A percentile compares a stretch with the other conserved stretches of the same genome.
These are phyloP conservation scores for Lycopodina hypogea DNA, from an alignment of 37 sponge, comb jelly and placozoan genomes.

Conservation along the genomic window DNA sequence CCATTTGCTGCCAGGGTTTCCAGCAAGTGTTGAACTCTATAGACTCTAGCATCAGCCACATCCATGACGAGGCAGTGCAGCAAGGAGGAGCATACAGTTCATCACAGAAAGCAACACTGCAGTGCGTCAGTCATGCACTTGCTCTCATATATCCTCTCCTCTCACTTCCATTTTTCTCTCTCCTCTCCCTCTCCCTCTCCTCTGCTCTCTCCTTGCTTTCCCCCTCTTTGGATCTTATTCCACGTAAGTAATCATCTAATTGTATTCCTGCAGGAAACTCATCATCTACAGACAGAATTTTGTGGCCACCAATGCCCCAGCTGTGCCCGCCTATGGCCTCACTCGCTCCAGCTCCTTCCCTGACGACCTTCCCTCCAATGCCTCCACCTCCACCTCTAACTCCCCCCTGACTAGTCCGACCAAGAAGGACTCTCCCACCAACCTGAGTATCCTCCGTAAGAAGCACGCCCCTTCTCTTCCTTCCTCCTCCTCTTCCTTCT, in stretches of 20 bases:
- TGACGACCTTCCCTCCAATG: background rate
- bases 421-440: background rate
- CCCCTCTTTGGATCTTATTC: too few relatives aligned
- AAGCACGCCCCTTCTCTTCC: slow-evolving; percentile 46
- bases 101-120: slow-evolving; percentile 45
- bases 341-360: background rate
- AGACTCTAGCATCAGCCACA: slow-evolving; percentile 64
- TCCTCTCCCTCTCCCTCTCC: background rate
- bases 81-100: slow-evolving; percentile 46
- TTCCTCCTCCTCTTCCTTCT: background rate
- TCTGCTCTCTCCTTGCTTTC: too few relatives aligned
- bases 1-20: slow-evolving; percentile 19
- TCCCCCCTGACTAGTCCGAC: background rate
- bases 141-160: background rate
- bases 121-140: slow-evolving; percentile 32
- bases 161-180: background rate
- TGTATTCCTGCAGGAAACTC: slow-evolving; percentile 9
- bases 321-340: background rate
- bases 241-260: too few relatives aligned
- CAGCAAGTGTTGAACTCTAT: slow-evolving; percentile 64
- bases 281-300: slow-evolving; percentile 21
- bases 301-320: background rate
- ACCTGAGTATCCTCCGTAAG: background rate
- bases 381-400: background rate
- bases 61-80: slow-evolving; percentile 56